phyloP scores from a whole-genome alignment of 2,797 vertebrate genomes.

The Pelobates cultripes region DNA sequence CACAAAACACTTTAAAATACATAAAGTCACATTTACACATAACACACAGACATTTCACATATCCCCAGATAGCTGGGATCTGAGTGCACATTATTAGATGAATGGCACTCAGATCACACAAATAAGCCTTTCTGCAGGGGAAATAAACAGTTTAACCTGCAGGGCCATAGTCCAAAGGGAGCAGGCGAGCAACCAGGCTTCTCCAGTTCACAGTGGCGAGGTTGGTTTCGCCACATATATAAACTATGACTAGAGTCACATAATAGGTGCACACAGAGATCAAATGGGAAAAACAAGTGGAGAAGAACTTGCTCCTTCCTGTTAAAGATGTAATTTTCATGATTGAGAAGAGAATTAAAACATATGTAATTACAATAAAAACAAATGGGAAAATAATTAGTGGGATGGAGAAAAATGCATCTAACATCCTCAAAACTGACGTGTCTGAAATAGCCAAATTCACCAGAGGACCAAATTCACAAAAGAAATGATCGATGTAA shows the following conservation, averaged over 20 bases:
- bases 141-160: no score
- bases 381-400: constrained; percentile 8
- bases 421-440: background rate
- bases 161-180: no score
- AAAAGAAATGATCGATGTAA: constrained; percentile 24
- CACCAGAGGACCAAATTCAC: constrained; percentile 11
- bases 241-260: background rate
- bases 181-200: no score
- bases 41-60: no score
- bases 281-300: background rate
- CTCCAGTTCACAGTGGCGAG: no score
- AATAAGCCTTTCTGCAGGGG: no score
- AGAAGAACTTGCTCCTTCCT: constrained; percentile 21
- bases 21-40: no score
- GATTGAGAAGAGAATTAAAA: background rate
- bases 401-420: background rate
- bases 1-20: no score
- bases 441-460: constrained; percentile 11
- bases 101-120: no score
- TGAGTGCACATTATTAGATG: no score
- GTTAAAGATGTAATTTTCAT: background rate
- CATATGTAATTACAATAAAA: constrained; percentile 17
- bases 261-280: background rate
- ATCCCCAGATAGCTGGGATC: no score
- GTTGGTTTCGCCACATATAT: no score